Base-by-base conservation (phyloP, 2,888 invertebrate genomes). In the Tetheella fluctuosa region DNA sequence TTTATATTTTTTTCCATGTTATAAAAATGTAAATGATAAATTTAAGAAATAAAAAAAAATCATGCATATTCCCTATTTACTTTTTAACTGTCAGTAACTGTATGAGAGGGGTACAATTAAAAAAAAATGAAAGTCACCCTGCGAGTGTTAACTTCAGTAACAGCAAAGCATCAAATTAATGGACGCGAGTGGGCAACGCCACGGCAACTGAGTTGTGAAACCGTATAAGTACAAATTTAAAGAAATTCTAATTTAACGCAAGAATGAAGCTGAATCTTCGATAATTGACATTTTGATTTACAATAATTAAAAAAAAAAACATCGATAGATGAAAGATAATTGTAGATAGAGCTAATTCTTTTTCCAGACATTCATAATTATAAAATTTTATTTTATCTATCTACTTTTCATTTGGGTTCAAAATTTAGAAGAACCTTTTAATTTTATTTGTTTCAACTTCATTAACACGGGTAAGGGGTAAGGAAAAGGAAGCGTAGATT, bases 51-150 rank as follows among this genome's bases (percentile, higher is more conserved):
- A n/a, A n/a, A n/a, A n/a, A n/a, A n/a, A n/a, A n/a, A n/a, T n/a
- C n/a, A n/a, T n/a, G n/a, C n/a, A n/a, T n/a, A n/a, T n/a, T n/a
- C n/a, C n/a, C n/a, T n/a, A n/a, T n/a, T n/a, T n/a, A n/a, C n/a
- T n/a, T n/a, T n/a, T n/a, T n/a, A n/a, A n/a, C n/a, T n/a, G n/a
- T n/a, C n/a, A n/a, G n/a, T n/a, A n/a, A n/a, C n/a, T n/a, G n/a
- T n/a, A n/a, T n/a, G 13, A 42, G 60, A 59, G 59, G 68, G 60
- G 67, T 65, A 48, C 1, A 0, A 20, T 20, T 67, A 62, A 71
- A 78, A 80, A 37, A n/a, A 80, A 78, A 71, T 66, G 70, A 79
- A 80, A 83, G 85, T 85, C 85, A 83, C 73, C 75, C 67, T 60
- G 64, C 59, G 62, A 63, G 72, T 65, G 67, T 75, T 71, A 64